These are phyloP conservation scores for Sinocyclocheilus rhinocerous DNA, from an alignment of 2,113 vertebrate species.

Conservation along the genomic window DNA sequence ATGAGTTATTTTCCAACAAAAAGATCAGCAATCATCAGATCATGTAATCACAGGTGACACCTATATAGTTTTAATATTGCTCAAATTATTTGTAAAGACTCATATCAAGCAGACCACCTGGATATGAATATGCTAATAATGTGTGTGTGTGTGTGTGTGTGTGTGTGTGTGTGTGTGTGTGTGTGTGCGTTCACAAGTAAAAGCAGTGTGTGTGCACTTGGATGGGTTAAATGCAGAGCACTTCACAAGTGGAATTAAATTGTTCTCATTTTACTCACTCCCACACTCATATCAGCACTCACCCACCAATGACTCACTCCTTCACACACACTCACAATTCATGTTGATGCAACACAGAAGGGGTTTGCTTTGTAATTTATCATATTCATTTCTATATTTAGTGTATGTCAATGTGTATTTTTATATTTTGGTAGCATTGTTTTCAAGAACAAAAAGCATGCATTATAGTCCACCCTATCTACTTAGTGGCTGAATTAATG, in stretches of 20 bases:
- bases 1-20: too few relatives aligned
- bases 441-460: neutral
- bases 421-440: neutral
- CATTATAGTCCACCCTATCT: neutral
- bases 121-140: neutral
- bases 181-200: too few relatives aligned
- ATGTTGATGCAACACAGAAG: conserved; percentile 20
- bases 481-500: neutral
- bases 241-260: conserved; percentile 37
- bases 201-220: too few relatives aligned
- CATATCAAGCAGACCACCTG: neutral
- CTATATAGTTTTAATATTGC: neutral
- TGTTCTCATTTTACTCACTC: conserved; percentile 37
- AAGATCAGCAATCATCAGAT: too few relatives aligned
- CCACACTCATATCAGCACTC: conserved; percentile 45
- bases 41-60: neutral
- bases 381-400: neutral
- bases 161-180: conserved; percentile 16
- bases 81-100: neutral
- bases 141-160: neutral
- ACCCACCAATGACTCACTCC: conserved; percentile 50
- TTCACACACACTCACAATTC: conserved; percentile 30
- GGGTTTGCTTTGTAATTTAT: neutral
- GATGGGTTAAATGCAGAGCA: too few relatives aligned
- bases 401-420: neutral